Conservation (phyloP, 2,888 invertebrate species). For the Nemurella pictetii region DNA sequence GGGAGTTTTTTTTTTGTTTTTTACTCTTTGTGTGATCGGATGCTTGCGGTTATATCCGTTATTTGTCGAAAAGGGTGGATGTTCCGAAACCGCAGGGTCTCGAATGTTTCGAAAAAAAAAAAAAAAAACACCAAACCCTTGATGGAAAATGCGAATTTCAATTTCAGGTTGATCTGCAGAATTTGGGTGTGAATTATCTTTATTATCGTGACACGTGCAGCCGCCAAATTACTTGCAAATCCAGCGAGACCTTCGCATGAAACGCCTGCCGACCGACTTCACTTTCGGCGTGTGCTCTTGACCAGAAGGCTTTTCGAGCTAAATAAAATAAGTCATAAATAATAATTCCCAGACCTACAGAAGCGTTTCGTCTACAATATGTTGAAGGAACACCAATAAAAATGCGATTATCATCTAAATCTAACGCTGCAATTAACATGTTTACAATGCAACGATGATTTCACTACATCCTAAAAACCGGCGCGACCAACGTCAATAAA, state of each 20-base stretch:
- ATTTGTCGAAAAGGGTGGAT: neutral
- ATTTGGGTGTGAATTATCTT: neutral
- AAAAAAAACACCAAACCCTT: no score
- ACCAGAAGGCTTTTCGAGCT: neutral
- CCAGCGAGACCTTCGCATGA: neutral
- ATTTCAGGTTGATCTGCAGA: neutral
- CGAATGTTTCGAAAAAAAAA: no score
- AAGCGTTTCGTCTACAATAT: neutral
- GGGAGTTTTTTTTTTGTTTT: neutral
- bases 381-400: neutral
- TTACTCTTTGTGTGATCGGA: neutral
- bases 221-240: neutral
- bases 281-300: neutral
- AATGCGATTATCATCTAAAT: neutral
- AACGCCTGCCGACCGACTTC: neutral
- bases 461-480: neutral
- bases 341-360: neutral
- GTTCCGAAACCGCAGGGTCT: no score
- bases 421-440: neutral
- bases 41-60: neutral
- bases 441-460: neutral
- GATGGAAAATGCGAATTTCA: neutral
- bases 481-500: neutral
- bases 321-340: neutral
- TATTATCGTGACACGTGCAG: neutral